These are phyloP conservation scores for Ostrea denselamellosa DNA, from an alignment of 1,140 invertebrate genomes.

Conservation along the genomic window DNA sequence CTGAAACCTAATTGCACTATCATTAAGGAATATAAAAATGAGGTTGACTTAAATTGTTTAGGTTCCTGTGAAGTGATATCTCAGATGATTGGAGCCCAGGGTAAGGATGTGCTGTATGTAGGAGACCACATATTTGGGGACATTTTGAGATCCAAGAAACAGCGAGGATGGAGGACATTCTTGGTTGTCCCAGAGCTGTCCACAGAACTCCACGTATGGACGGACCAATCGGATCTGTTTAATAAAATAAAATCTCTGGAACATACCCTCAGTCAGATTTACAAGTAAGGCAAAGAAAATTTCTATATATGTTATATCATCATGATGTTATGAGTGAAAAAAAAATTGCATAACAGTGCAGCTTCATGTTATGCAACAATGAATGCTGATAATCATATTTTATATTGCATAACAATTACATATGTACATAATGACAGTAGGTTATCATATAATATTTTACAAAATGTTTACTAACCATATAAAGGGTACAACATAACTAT, in stretches of 20 bases:
- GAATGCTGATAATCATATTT: too few relatives aligned
- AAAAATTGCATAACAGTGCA: too few relatives aligned
- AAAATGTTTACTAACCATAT: too few relatives aligned
- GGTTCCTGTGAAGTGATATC: slow-evolving; percentile 98
- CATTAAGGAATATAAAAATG: too few relatives aligned
- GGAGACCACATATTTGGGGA: slow-evolving; percentile 98
- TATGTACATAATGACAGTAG: too few relatives aligned
- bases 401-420: too few relatives aligned
- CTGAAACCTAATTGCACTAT: too few relatives aligned
- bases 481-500: too few relatives aligned
- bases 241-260: slow-evolving; percentile 93
- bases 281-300: slow-evolving; percentile 84
- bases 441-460: too few relatives aligned
- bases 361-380: too few relatives aligned
- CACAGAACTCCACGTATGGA: slow-evolving; percentile 98
- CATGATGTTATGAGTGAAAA: too few relatives aligned
- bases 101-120: slow-evolving; percentile 98
- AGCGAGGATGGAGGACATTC: slow-evolving; percentile 98
- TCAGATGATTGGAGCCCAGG: slow-evolving; percentile 96
- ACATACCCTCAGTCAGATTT: slow-evolving; percentile 93
- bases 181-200: slow-evolving; percentile 97
- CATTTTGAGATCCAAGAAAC: slow-evolving; percentile 99
- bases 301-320: neutral
- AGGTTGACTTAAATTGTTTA: slow-evolving; percentile 67
- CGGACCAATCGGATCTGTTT: slow-evolving; percentile 96